Conservation (phyloP, 2,888 invertebrate species). For the Aphodius sticticus region DNA sequence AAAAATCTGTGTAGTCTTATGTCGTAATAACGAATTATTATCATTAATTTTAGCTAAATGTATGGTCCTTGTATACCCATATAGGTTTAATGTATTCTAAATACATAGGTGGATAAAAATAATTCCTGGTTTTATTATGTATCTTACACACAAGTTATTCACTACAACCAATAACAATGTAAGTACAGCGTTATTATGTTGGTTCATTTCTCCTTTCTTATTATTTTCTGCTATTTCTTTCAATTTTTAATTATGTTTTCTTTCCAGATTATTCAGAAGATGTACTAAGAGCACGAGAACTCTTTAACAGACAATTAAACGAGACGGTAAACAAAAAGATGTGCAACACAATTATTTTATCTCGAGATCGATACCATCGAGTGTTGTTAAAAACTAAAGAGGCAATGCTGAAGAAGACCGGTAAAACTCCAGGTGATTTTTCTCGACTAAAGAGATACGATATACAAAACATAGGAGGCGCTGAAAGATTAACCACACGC, state of each 20-base stretch:
- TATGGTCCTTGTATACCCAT: not conserved
- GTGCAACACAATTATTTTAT: not conserved
- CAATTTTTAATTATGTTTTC: not conserved
- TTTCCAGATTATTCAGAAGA: not conserved
- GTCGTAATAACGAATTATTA: slow-evolving; percentile 4
- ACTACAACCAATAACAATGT: too few species aligned
- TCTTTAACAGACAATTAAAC: not conserved
- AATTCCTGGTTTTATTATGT: not conserved
- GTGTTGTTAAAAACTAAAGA: not conserved
- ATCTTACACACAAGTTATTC: too few species aligned
- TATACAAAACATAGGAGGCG: not conserved
- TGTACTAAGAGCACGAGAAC: not conserved
- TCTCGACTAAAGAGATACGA: not conserved
- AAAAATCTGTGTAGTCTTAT: not conserved
- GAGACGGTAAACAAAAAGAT: not conserved
- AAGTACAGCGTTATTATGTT: too few species aligned
- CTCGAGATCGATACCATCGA: not conserved
- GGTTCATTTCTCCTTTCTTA: not conserved
- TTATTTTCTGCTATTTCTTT: not conserved
- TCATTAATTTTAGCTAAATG: not conserved
- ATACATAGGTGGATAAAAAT: not conserved
- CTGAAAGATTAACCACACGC: not conserved
- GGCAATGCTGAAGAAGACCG: not conserved
- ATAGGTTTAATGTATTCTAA: not conserved
- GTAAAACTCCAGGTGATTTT: not conserved